Conservation (phyloP, 2,113 vertebrate species). For the Synchiropus splendidus region DNA sequence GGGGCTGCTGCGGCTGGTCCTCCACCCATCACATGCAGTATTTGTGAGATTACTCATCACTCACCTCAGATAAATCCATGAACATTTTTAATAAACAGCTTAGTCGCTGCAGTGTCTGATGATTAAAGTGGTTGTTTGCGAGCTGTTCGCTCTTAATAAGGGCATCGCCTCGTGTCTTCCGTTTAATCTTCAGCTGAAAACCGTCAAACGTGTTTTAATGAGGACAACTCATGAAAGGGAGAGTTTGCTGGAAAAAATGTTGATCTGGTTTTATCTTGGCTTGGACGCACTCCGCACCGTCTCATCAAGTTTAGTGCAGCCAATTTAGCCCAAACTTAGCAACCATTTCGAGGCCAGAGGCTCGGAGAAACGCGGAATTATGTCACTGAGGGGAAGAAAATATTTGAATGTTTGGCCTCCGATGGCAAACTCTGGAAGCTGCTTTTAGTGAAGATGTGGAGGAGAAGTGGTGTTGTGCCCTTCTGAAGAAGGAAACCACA, state of each 20-base stretch:
- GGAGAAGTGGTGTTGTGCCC: no score
- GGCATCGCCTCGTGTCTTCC: constrained; percentile 26
- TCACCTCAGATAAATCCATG: no score
- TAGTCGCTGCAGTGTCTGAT: constrained; percentile 3
- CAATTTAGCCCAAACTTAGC: constrained; percentile 50
- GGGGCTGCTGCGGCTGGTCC: no score
- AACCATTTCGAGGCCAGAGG: constrained; percentile 18
- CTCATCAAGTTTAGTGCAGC: constrained; percentile 50
- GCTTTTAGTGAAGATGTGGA: no score
- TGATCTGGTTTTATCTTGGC: constrained; percentile 35
- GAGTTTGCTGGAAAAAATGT: constrained; percentile 26
- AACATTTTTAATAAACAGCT: not conserved
- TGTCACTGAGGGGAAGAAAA: no score
- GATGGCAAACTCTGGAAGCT: no score
- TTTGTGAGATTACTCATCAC: constrained; percentile 1
- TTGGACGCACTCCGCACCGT: constrained; percentile 40
- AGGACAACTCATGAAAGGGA: constrained; percentile 31
- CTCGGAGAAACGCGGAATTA: no score
- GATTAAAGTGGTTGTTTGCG: constrained; percentile 16
- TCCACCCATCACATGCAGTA: not conserved
- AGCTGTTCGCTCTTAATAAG: not conserved
- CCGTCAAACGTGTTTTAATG: constrained; percentile 50
- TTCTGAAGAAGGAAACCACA: no score
- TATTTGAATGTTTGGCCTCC: no score
- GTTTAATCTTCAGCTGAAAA: constrained; percentile 34